Base-by-base conservation (phyloP, 2,888 invertebrate species). In the Drosophila heteroneura region DNA sequence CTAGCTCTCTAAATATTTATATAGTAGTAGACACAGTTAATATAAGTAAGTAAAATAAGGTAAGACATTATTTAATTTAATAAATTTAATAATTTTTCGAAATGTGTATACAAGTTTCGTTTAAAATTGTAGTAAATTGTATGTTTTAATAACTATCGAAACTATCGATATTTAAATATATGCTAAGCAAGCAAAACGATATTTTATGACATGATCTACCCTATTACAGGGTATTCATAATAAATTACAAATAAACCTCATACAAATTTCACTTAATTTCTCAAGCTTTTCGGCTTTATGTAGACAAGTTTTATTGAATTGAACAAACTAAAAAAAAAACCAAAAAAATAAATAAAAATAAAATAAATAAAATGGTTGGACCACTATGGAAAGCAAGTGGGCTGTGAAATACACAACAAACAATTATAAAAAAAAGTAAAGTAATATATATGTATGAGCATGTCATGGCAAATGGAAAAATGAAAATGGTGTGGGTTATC, bases 271-370 rank as follows among this genome's bases (percentile, higher is more conserved):
- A 54, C 33, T 66, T 80, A 70, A 80, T 81, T 80, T 81, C 67
- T 59, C 41, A 57, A 63, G 70, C 63, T 81, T 81, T 73, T 76
- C 61, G 60, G 71, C 73, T 87, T 74, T 74, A 68, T 72, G 78
- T 81, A 88, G 85, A 88, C 83, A 84, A 83, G 73, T 87, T 88
- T 88, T 88, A 85, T 88, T 88, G 75, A 82, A 83, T 84, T 79
- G 73, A 64, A 64, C 66, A 51, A 44, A 44, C 69, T 66, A 53
- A 39, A 51, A 58, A 59, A 35, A 60, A 56, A 69, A 32, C 10
- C 14, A 35, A 19, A 4, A 39, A 39, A 19, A 7, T 4, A 4
- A 39, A 19, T 0, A 7, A 39, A 6, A 41, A 41, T n/a, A 54
- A 49, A 76, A 76, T 26, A 47, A 14, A 26, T 26, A 54, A 51